Conservation (phyloP, 2,113 vertebrate genomes). For the Poecile atricapillus region DNA sequence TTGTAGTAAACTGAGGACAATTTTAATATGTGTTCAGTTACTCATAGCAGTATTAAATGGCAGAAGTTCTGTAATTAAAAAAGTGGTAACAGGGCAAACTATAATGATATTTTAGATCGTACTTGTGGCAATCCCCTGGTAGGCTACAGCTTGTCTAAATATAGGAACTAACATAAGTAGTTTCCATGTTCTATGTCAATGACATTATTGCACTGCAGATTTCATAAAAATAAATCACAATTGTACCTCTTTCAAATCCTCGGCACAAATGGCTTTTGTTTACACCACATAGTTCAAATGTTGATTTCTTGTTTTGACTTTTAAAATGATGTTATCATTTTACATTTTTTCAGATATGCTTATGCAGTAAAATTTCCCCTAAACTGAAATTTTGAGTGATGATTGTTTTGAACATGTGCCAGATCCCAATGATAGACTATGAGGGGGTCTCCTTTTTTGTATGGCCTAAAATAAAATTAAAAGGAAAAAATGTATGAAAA, state of each 20-base stretch:
- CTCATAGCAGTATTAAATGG: not conserved
- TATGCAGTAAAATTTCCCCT: not conserved
- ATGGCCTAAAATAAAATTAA: not conserved
- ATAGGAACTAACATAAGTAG: not conserved
- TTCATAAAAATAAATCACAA: not conserved
- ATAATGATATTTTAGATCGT: not conserved
- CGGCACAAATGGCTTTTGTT: not conserved
- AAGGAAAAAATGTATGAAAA: not conserved
- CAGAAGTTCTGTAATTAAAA: not conserved
- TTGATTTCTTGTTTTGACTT: not conserved
- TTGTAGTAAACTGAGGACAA: not conserved
- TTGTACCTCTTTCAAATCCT: not conserved
- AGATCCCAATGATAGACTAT: not conserved
- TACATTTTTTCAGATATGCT: not conserved
- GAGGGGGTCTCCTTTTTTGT: rapidly evolving
- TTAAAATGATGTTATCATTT: not conserved
- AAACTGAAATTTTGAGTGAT: not conserved
- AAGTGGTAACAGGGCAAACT: not conserved
- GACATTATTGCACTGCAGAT: not conserved
- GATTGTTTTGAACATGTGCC: not conserved
- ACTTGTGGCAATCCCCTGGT: not conserved
- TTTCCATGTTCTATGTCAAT: not conserved
- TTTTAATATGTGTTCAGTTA: not conserved
- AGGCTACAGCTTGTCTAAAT: not conserved
- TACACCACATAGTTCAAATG: not conserved